phyloP scores from a whole-genome alignment of 2,113 vertebrate species.

The Hassar affinis region DNA sequence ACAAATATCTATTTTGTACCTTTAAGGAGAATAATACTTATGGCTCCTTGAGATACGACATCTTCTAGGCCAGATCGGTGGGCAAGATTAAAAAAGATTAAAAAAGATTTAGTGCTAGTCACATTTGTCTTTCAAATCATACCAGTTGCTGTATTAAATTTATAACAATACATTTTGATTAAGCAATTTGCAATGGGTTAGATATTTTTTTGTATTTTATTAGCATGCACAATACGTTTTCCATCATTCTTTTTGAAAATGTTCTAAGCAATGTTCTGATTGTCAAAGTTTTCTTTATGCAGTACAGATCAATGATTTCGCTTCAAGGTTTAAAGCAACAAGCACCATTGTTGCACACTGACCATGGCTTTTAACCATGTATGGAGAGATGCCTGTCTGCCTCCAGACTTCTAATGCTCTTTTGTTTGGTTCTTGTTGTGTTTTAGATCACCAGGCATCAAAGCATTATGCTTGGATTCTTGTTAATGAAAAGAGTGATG shows the following conservation, averaged over 20 bases:
- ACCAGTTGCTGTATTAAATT: neutral
- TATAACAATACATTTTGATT: neutral
- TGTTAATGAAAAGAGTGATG: neutral
- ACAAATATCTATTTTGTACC: slow-evolving; percentile 18
- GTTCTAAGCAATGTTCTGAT: slow-evolving; percentile 27
- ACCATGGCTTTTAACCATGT: slow-evolving; percentile 17
- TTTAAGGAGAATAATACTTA: slow-evolving; percentile 44
- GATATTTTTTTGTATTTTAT: neutral
- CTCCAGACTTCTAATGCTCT: slow-evolving; percentile 18
- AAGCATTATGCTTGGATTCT: neutral
- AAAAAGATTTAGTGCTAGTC: neutral
- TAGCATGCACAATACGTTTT: neutral
- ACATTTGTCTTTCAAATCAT: neutral
- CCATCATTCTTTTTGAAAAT: slow-evolving; percentile 34
- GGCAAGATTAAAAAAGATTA: slow-evolving; percentile 3
- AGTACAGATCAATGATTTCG: slow-evolving; percentile 35
- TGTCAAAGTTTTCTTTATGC: slow-evolving; percentile 21
- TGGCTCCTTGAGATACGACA: slow-evolving; percentile 28
- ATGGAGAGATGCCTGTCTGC: slow-evolving; percentile 30
- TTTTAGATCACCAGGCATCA: slow-evolving; percentile 20
- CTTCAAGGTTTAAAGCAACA: slow-evolving; percentile 40
- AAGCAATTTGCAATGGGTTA: neutral
- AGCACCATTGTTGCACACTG: slow-evolving; percentile 36
- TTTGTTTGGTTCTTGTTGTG: slow-evolving; percentile 20
- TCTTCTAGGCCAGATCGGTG: slow-evolving; percentile 26